Evolutionary conservation across 2,888 invertebrate species (phyloP), one percentile per base, ranked within the genome.

Genomic region (Pristionchus exspectatus): DNA sequence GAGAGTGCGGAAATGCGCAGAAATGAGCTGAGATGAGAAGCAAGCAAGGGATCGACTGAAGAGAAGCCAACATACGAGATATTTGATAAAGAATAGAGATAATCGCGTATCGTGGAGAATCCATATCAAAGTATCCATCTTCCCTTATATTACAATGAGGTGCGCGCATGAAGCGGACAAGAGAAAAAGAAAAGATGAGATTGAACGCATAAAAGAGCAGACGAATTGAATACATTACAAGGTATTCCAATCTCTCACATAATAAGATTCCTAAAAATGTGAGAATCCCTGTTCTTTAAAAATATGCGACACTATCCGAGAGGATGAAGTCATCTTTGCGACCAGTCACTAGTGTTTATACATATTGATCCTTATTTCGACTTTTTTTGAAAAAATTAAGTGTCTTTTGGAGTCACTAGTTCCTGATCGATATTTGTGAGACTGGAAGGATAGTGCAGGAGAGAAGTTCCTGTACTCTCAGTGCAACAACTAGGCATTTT

Each of bases 11-110:
- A 21, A 74, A 74, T 74, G 74, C 38, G 21, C 38, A 74, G 74
- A 69, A 2, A 30, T 69, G 69, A 30, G 18, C 38, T 74, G 74
- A 72, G 72, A 74, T 74, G 74, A 74, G 74, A 74, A 74, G 74
- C 74, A 33, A 33, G 38, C 38, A 38, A 38, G 74, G 38, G 16
- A 74, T 33, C 24, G 74, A 74, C 74, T 38, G 38, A 72, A 30
- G 74, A 74, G 74, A 74, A 74, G 74, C 74, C 74, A 74, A 74
- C 74, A 74, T 38, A 24, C 14, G 16, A 21, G 74, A 74, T 24
- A 74, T 74, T 74, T 38, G 38, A 38, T 18, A 18, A 74, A 72
- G 72, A 72, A 72, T 33, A 27, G 33, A 72, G 30, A 72, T 72
- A 72, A 72, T 72, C 72, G 27, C 72, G 9, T 27, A 72, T 72